Conservation (phyloP, 2,888 invertebrate species). For the Lapara coniferarum region DNA sequence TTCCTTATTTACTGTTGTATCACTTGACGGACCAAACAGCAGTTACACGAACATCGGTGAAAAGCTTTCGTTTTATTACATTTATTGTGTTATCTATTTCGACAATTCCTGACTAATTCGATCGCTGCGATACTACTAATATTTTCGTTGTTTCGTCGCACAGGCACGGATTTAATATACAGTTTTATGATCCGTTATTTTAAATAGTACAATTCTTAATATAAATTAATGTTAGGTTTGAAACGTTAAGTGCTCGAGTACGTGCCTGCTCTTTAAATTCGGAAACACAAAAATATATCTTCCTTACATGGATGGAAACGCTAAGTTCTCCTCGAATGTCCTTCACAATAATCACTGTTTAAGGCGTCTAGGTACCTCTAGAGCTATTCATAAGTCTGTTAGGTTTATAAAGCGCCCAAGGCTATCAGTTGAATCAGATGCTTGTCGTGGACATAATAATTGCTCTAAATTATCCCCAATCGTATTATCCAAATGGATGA, state of each 20-base stretch:
- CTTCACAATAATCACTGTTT: constrained; percentile 4
- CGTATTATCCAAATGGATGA: too few species aligned
- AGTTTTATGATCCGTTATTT: not conserved
- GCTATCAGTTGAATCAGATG: not conserved
- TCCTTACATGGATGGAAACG: constrained; percentile 11
- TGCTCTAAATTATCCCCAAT: too few species aligned
- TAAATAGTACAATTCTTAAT: constrained; percentile 10
- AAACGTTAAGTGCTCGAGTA: not conserved
- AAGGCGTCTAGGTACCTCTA: not conserved
- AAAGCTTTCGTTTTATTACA: not conserved
- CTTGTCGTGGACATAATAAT: not conserved
- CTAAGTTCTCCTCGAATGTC: constrained; percentile 2
- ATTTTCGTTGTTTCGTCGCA: constrained; percentile 20
- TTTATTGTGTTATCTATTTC: constrained; percentile 4
- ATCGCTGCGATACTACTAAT: constrained; percentile 9
- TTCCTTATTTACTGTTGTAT: constrained; percentile 1
- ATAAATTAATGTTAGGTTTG: constrained; percentile 12
- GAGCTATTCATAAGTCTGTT: not conserved
- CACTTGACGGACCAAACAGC: not conserved
- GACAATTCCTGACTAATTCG: constrained; percentile 7
- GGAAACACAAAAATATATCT: constrained; percentile 14
- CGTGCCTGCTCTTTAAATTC: constrained; percentile 8
- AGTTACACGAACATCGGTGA: not conserved
- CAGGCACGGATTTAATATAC: constrained; percentile 15
- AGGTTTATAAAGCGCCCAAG: not conserved